Evolutionary conservation across 2,888 invertebrate genomes (phyloP).

Genomic region (Odontomyia ornata): DNA sequence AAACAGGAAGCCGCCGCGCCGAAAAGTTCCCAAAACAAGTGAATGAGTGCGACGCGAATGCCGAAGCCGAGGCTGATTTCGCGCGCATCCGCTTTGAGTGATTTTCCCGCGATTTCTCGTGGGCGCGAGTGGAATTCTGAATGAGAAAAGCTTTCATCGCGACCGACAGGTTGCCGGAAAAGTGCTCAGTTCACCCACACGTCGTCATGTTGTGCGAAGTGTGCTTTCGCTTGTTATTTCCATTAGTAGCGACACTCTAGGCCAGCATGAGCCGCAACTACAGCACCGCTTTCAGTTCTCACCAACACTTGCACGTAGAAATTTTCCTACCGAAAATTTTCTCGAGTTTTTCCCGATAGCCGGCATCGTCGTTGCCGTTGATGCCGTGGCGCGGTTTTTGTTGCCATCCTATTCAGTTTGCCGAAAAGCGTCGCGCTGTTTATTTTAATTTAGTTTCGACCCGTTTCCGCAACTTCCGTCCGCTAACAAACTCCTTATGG

Average conservation of each 20-base stretch:
- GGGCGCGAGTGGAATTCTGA: slow-evolving; percentile 28
- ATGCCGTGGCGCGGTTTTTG: slow-evolving; percentile 38
- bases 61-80: neutral
- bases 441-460: slow-evolving; percentile 45
- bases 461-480: slow-evolving; percentile 32
- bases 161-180: slow-evolving; percentile 20
- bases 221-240: neutral
- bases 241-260: too few species aligned
- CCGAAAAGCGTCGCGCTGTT: slow-evolving; percentile 48
- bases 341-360: slow-evolving; percentile 22
- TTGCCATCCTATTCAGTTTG: slow-evolving; percentile 48
- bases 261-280: neutral
- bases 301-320: slow-evolving; percentile 9
- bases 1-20: neutral
- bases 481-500: neutral
- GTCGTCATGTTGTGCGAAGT: neutral
- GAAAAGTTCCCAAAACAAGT: neutral
- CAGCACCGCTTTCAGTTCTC: slow-evolving; percentile 13
- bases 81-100: slow-evolving; percentile 29
- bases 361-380: slow-evolving; percentile 27
- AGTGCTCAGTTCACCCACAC: slow-evolving; percentile 35
- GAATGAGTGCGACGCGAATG: too few species aligned
- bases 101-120: slow-evolving; percentile 33
- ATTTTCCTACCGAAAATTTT: slow-evolving; percentile 36
- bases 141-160: slow-evolving; percentile 28